phyloP scores from a whole-genome alignment of 2,888 invertebrate species.

The Luperina testacea region DNA sequence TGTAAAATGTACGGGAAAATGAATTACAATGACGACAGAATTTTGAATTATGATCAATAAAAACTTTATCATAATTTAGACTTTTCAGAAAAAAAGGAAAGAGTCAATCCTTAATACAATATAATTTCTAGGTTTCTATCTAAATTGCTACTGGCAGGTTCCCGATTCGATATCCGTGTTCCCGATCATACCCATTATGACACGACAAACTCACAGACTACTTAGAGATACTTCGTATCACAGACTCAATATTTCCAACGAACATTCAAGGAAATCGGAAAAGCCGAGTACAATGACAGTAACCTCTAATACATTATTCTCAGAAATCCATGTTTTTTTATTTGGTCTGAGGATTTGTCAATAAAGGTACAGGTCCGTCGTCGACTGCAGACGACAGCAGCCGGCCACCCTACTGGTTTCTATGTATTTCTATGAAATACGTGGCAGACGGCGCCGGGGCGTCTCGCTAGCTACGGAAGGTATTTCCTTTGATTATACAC shows the following conservation, averaged over 20 bases:
- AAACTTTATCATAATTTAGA: not conserved
- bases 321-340: no score
- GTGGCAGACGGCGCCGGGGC: no score
- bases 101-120: not conserved
- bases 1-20: not conserved
- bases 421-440: no score
- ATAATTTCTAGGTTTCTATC: not conserved
- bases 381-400: no score
- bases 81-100: not conserved
- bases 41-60: not conserved
- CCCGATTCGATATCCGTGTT: not conserved
- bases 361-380: no score
- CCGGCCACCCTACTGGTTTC: no score
- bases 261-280: not conserved
- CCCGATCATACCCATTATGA: not conserved
- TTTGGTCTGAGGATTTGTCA: no score
- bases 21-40: not conserved
- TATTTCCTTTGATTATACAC: no score
- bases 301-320: no score
- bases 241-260: not conserved
- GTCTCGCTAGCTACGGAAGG: no score
- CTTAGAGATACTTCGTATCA: no score
- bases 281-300: not conserved
- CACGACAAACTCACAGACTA: not conserved
- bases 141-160: not conserved